Percentiles rank a stretch among this genome's conserved stretches.
Conservation (phyloP, 1,140 invertebrate genomes). For the Cecropterus lyciades region DNA sequence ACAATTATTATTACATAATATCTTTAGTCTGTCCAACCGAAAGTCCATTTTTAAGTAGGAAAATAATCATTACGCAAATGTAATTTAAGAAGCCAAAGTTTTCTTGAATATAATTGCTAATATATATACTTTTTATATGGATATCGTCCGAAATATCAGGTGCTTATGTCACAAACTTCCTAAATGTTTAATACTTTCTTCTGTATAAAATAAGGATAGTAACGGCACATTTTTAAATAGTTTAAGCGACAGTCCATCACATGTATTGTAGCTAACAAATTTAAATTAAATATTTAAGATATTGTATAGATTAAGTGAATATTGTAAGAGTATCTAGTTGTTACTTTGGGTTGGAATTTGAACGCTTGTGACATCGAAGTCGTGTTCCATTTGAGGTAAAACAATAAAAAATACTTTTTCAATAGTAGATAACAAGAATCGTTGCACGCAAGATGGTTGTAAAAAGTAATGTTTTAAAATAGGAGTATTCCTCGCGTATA, state of each 20-base stretch:
- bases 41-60: constrained; percentile 22
- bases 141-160: constrained; percentile 44
- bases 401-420: too few relatives aligned
- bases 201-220: constrained; percentile 42
- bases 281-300: constrained; percentile 46
- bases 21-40: constrained; percentile 10
- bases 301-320: constrained; percentile 41
- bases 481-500: too few relatives aligned
- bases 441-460: too few relatives aligned
- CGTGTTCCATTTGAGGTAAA: not conserved
- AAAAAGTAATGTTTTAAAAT: too few relatives aligned
- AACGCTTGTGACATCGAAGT: constrained; percentile 2
- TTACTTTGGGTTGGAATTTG: constrained; percentile 23
- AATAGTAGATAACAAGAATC: too few relatives aligned
- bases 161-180: constrained; percentile 51
- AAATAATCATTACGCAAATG: constrained; percentile 3
- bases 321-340: constrained; percentile 16
- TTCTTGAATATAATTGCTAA: constrained; percentile 42
- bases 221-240: constrained; percentile 44
- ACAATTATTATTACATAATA: not conserved
- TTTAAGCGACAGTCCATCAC: constrained; percentile 54
- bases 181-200: constrained; percentile 24
- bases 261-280: constrained; percentile 48
- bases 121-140: constrained; percentile 21
- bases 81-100: constrained; percentile 50